A percentile compares a stretch with the other conserved stretches of the same genome.
Evolutionary conservation across 2,888 invertebrate species (phyloP).

Genomic region (Platycheirus rosarum): DNA sequence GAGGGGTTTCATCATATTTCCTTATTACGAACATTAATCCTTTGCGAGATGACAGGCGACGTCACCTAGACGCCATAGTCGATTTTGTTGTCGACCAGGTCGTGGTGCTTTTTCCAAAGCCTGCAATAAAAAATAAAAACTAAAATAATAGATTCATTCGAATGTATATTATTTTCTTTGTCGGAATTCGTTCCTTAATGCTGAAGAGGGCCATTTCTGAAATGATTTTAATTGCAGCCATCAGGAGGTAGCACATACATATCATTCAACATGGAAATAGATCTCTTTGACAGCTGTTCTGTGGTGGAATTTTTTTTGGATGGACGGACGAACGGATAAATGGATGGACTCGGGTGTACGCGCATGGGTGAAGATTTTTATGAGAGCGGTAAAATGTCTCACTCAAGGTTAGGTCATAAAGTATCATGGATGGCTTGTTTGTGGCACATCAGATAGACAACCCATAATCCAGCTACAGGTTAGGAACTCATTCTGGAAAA

Average conservation of each 20-base stretch:
- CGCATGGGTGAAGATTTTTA: slow-evolving; percentile 16
- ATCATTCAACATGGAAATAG: slow-evolving; percentile 70
- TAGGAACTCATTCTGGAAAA: slow-evolving; percentile 61
- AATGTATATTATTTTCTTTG: slow-evolving; percentile 47
- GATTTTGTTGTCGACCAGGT: slow-evolving; percentile 11
- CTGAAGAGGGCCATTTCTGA: slow-evolving; percentile 29
- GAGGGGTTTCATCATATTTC: slow-evolving; percentile 15
- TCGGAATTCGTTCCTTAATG: background rate
- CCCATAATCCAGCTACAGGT: background rate
- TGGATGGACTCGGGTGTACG: slow-evolving; percentile 10
- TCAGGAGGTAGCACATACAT: slow-evolving; percentile 47
- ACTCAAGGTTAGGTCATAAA: slow-evolving; percentile 20
- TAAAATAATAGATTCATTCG: slow-evolving; percentile 54
- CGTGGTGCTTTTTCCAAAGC: slow-evolving; percentile 10
- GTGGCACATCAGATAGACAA: slow-evolving; percentile 9
- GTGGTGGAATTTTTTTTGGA: slow-evolving; percentile 47
- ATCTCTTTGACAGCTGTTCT: slow-evolving; percentile 69
- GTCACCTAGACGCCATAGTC: slow-evolving; percentile 34
- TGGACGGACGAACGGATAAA: background rate
- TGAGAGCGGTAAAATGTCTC: slow-evolving; percentile 31
- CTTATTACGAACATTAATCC: slow-evolving; percentile 65
- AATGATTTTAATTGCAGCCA: slow-evolving; percentile 70
- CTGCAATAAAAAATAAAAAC: slow-evolving; percentile 67
- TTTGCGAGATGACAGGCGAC: slow-evolving; percentile 63
- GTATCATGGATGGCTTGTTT: slow-evolving; percentile 1